Evolutionary conservation across 2,113 vertebrate species (phyloP).

Genomic region (Cyanoramphus novaezelandiae): DNA sequence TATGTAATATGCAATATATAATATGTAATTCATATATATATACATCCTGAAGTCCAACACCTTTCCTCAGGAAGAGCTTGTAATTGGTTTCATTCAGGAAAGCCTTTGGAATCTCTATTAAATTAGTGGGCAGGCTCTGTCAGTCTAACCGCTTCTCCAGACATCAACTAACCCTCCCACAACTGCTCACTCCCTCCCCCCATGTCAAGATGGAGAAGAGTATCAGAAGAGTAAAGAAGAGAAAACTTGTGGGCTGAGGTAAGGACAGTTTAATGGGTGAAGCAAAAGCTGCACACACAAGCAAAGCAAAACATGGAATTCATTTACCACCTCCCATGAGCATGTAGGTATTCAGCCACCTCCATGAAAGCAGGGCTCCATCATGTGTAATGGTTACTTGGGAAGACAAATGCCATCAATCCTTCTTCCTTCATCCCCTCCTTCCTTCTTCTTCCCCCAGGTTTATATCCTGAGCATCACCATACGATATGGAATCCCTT

Average conservation of each 20-base stretch:
- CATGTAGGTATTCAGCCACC: not conserved
- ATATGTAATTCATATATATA: not conserved
- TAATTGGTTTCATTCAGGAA: conserved; percentile 18
- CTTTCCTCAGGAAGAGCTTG: not conserved
- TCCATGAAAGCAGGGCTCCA: not conserved
- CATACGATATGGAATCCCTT: not conserved
- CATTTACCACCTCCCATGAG: not conserved
- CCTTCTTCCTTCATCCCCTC: too few species aligned
- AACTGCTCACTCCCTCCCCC: not conserved
- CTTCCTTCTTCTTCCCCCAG: not conserved
- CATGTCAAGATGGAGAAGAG: not conserved
- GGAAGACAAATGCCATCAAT: not conserved
- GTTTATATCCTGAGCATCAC: not conserved
- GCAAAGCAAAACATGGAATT: not conserved
- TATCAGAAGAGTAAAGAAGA: not conserved
- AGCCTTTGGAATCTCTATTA: conserved; percentile 46
- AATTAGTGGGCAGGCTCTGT: conserved; percentile 15
- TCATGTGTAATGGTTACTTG: not conserved
- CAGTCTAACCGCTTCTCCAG: not conserved
- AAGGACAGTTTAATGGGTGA: not conserved
- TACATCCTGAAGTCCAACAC: not conserved
- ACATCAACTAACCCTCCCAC: not conserved
- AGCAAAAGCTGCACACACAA: not conserved
- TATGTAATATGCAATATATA: too few species aligned
- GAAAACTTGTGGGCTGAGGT: not conserved